Conservation (phyloP, 2,888 invertebrate species). For the Scrobipalpa costella region DNA sequence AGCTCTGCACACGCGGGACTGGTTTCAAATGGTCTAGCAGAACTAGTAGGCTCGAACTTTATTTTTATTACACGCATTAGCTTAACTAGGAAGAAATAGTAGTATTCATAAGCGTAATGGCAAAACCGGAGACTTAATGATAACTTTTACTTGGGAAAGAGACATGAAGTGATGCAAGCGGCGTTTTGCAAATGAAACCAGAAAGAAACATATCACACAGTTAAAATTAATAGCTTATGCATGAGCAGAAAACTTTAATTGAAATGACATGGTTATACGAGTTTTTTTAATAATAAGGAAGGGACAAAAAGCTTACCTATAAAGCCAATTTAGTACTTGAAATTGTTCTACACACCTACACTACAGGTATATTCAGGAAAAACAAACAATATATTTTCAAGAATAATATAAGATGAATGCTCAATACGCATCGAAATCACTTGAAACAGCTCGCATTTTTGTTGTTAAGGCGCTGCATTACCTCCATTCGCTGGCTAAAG, state of each 20-base stretch:
- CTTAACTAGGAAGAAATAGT: conserved; percentile 25
- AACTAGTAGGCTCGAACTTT: conserved; percentile 20
- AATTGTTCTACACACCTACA: too few species aligned
- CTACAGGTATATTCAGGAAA: too few species aligned
- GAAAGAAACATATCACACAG: neutral
- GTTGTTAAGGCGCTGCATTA: too few species aligned
- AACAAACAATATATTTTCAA: too few species aligned
- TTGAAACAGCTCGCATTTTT: too few species aligned
- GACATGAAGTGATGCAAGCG: conserved; percentile 5
- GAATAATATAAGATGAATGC: too few species aligned
- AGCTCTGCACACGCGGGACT: conserved; percentile 35
- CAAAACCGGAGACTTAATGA: conserved; percentile 18
- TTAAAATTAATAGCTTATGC: neutral
- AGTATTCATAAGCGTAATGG: conserved; percentile 21
- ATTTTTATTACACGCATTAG: conserved; percentile 26
- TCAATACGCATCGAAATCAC: neutral
- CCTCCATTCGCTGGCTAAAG: too few species aligned
- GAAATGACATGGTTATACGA: too few species aligned
- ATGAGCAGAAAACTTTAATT: too few species aligned
- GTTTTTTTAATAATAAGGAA: too few species aligned
- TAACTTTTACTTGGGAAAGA: conserved; percentile 16
- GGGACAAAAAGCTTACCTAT: too few species aligned
- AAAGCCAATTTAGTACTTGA: too few species aligned
- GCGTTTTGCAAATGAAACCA: neutral
- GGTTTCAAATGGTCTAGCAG: conserved; percentile 32